Evolutionary conservation across 1,140 invertebrate species (phyloP), one percentile per base, ranked within the genome.

Genomic region (Oncopodura yosiiana): DNA sequence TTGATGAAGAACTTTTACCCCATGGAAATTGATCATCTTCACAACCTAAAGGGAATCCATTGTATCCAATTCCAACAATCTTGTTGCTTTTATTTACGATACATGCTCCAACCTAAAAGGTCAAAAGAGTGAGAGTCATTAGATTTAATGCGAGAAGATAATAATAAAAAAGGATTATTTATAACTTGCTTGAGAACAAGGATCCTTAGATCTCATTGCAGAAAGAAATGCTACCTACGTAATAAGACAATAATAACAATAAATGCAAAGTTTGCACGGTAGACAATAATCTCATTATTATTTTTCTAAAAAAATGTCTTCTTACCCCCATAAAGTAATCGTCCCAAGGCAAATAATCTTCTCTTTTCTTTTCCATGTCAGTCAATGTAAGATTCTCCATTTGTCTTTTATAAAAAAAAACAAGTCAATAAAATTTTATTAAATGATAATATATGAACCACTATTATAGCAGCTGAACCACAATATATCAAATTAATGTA

Each of bases 271-370:
- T n/a, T n/a, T n/a, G n/a, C n/a, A n/a, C n/a, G n/a, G n/a, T n/a
- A n/a, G n/a, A n/a, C n/a, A n/a, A n/a, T n/a, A n/a, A n/a, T n/a
- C n/a, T n/a, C n/a, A n/a, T n/a, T n/a, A n/a, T n/a, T n/a, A n/a
- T n/a, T n/a, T n/a, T n/a, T n/a, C n/a, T n/a, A n/a, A n/a, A n/a
- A n/a, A n/a, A n/a, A n/a, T n/a, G n/a, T n/a, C n/a, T n/a, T n/a
- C n/a, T n/a, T n/a, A n/a, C n/a, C 0, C 84, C 82, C 93, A 97
- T 96, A 66, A 96, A 96, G 72, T 94, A 95, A 58, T 97, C 93
- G 53, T 82, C 73, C 87, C 87, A 92, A n/a, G 73, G 68, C 24
- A 87, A 62, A 64, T 81, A 84, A 53, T 75, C 69, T n/a, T 58
- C 44, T 56, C 79, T 69, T 68, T 80, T 80, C 30, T 60, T 45